phyloP scores from a whole-genome alignment of 2,888 invertebrate genomes.

The Apomyelois bistriatella region DNA sequence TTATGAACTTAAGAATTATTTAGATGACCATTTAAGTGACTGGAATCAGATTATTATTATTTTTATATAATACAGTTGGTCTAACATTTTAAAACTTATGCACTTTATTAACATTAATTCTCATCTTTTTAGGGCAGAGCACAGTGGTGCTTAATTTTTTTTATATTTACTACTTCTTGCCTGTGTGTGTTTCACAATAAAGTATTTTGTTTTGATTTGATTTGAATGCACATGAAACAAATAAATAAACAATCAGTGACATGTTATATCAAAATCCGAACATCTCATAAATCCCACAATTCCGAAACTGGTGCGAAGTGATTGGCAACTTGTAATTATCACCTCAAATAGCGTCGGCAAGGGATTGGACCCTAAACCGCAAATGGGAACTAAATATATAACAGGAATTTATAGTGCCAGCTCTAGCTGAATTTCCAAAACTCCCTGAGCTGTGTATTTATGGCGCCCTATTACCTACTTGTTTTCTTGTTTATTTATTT shows the following conservation, averaged over 20 bases:
- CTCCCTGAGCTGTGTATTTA: background rate
- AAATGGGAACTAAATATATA: conserved; percentile 4
- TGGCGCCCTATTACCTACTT: background rate
- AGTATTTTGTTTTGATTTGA: no score
- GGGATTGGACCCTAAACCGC: conserved; percentile 4
- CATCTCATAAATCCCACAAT: background rate
- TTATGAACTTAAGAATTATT: no score
- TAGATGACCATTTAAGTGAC: no score
- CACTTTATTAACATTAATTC: no score
- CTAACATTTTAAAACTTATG: no score
- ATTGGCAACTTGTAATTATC: conserved; percentile 11
- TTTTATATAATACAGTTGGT: no score
- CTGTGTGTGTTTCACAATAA: no score
- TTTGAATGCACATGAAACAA: no score
- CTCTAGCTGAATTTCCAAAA: background rate
- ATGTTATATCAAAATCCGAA: background rate
- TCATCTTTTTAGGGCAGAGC: no score
- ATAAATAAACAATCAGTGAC: background rate
- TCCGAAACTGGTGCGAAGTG: background rate
- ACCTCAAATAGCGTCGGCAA: background rate
- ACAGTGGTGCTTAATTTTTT: no score
- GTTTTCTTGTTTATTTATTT: background rate
- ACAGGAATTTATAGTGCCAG: background rate
- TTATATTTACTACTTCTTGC: no score
- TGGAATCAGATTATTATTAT: no score